phyloP scores from a whole-genome alignment of 1,140 invertebrate species.

The Dufourea novaeangliae region DNA sequence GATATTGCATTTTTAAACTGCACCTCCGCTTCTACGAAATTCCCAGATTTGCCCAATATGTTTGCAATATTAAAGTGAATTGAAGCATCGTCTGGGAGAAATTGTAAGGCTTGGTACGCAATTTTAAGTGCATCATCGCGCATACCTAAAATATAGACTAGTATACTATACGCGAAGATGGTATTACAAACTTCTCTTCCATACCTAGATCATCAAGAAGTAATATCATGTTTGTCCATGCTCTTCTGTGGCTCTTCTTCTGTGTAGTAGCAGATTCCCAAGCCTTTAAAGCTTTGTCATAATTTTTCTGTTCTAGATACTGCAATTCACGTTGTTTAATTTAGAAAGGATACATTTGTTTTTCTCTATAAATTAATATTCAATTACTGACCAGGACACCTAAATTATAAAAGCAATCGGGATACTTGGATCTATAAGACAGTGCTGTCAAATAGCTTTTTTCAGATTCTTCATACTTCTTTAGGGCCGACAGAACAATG shows the following conservation, averaged over 20 bases:
- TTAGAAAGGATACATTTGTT: conserved; percentile 37
- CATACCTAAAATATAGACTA: conserved; percentile 79
- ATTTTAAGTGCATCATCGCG: conserved; percentile 87
- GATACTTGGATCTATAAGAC: conserved; percentile 89
- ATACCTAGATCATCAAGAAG: conserved; percentile 92
- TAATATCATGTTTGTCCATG: conserved; percentile 96
- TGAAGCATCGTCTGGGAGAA: conserved; percentile 87
- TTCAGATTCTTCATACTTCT: conserved; percentile 88
- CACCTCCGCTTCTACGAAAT: conserved; percentile 89
- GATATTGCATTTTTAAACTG: conserved; percentile 90
- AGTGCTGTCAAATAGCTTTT: conserved; percentile 91
- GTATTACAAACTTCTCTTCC: conserved; percentile 58
- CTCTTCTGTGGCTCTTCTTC: conserved; percentile 89
- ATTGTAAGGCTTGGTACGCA: conserved; percentile 85
- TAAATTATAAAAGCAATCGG: conserved; percentile 97
- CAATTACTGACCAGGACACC: conserved; percentile 90
- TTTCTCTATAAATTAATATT: conserved; percentile 24
- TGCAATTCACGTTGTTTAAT: conserved; percentile 72
- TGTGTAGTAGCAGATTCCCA: conserved; percentile 92
- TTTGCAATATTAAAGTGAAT: conserved; percentile 95
- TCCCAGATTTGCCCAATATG: conserved; percentile 90
- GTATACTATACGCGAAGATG: conserved; percentile 2
- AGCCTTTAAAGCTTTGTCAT: conserved; percentile 84
- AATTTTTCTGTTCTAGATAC: conserved; percentile 85
- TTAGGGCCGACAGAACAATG: conserved; percentile 91